These are phyloP conservation scores for Gallinago media DNA, from an alignment of 2,113 vertebrate species.

Conservation along the genomic window DNA sequence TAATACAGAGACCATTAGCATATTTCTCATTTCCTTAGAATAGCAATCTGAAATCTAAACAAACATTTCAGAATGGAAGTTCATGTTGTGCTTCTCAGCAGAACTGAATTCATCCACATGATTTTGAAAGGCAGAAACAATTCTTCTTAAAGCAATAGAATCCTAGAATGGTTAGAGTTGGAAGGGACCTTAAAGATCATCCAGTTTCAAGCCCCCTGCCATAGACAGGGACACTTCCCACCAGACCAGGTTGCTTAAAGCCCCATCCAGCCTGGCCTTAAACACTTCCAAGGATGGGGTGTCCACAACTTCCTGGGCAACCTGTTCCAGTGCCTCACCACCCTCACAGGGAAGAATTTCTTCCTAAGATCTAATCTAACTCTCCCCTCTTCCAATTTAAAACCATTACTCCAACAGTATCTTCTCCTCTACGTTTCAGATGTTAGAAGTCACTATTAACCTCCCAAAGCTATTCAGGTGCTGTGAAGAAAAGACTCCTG, in stretches of 20 bases:
- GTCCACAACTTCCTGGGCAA: too few species aligned
- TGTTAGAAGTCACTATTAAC: not conserved
- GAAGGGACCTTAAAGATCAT: too few species aligned
- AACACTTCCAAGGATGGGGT: too few species aligned
- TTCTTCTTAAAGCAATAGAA: not conserved
- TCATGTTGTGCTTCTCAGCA: not conserved
- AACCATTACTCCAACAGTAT: not conserved
- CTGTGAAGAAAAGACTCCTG: not conserved
- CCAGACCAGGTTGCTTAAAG: too few species aligned
- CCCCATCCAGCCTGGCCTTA: too few species aligned
- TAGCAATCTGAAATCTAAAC: not conserved
- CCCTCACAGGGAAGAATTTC: too few species aligned
- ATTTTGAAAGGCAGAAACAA: not conserved
- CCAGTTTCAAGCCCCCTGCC: too few species aligned
- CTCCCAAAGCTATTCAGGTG: not conserved
- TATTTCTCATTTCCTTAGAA: not conserved
- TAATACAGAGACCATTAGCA: not conserved
- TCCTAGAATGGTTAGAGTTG: too few species aligned
- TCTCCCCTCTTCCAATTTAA: too few species aligned
- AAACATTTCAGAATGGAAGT: not conserved
- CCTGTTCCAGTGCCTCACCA: too few species aligned
- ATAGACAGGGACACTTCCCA: too few species aligned
- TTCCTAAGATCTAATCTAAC: too few species aligned
- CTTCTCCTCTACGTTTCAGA: not conserved
- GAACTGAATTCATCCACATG: not conserved